A percentile compares a stretch with the other conserved stretches of the same genome.
These are phyloP conservation scores for Piaya cayana DNA, from an alignment of 2,113 vertebrate species.

Conservation along the genomic window DNA sequence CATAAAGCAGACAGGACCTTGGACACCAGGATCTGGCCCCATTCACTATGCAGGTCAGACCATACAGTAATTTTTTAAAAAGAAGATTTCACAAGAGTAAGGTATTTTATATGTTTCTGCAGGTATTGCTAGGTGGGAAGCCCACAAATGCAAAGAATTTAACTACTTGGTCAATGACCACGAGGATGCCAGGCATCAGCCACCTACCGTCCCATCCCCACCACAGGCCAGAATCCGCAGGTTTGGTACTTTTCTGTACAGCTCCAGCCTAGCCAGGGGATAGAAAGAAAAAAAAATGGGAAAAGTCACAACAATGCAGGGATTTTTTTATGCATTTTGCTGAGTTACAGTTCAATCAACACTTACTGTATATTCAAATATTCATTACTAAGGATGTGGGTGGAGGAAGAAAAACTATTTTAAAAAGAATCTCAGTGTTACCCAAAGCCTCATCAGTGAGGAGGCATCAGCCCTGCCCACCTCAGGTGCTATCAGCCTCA, in stretches of 20 bases:
- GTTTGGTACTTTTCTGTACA: slow-evolving; percentile 86
- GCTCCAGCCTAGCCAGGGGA: slow-evolving; percentile 70
- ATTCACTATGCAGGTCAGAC: background rate
- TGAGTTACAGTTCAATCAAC: background rate
- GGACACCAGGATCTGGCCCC: background rate
- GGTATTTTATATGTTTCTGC: background rate
- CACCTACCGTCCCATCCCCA: slow-evolving; percentile 84
- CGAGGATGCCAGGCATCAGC: accelerated
- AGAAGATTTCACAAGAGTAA: background rate
- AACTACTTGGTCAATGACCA: background rate
- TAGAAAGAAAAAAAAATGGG: background rate
- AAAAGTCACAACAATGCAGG: background rate
- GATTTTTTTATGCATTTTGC: background rate
- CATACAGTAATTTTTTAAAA: background rate
- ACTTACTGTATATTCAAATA: background rate
- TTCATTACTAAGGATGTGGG: background rate
- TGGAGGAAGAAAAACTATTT: background rate
- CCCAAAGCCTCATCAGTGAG: background rate
- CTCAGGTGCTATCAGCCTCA: accelerated
- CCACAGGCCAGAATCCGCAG: slow-evolving; percentile 83
- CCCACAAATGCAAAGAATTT: background rate
- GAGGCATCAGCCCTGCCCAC: background rate
- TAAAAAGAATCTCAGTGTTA: background rate
- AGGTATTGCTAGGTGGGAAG: background rate
- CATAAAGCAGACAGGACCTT: background rate